Conservation (phyloP, 1,140 invertebrate genomes). For the Halictus rubicundus region DNA sequence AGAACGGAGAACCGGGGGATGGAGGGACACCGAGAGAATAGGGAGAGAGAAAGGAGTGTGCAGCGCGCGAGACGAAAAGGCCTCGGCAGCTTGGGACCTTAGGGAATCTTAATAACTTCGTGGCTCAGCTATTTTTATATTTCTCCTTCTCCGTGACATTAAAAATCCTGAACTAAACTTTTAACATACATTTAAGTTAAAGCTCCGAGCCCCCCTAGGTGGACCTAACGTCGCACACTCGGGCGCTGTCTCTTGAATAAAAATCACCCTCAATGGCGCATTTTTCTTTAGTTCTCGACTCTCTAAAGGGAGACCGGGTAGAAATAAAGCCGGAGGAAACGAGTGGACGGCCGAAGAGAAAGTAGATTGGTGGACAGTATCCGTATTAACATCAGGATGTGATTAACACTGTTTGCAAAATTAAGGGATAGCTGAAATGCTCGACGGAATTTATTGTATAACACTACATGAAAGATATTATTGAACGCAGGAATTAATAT, state of each 20-base stretch:
- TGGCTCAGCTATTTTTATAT: constrained; percentile 75
- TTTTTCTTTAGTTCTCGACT: constrained; percentile 73
- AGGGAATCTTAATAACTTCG: constrained; percentile 73
- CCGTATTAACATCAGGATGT: constrained; percentile 50
- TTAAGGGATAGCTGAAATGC: not conserved
- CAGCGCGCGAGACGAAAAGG: constrained; percentile 30
- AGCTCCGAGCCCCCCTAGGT: constrained; percentile 66
- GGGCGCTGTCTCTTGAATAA: constrained; percentile 78
- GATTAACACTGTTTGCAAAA: not conserved
- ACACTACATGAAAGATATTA: too few species aligned
- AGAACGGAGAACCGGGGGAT: constrained; percentile 21
- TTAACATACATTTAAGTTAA: constrained; percentile 77
- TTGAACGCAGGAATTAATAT: too few species aligned
- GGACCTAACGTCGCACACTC: constrained; percentile 65
- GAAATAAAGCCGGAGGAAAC: constrained; percentile 24
- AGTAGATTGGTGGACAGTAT: constrained; percentile 9
- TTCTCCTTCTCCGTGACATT: constrained; percentile 73
- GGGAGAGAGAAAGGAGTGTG: constrained; percentile 10
- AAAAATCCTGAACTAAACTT: constrained; percentile 77
- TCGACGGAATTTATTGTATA: too few species aligned
- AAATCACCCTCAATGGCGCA: constrained; percentile 78
- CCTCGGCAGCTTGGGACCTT: constrained; percentile 52
- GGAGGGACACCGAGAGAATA: constrained; percentile 15
- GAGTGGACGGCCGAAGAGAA: not conserved
- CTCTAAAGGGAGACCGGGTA: constrained; percentile 29